Evolutionary conservation across 2,113 vertebrate species (phyloP), one percentile per base, ranked within the genome.

Genomic region (Scalopus aquaticus): DNA sequence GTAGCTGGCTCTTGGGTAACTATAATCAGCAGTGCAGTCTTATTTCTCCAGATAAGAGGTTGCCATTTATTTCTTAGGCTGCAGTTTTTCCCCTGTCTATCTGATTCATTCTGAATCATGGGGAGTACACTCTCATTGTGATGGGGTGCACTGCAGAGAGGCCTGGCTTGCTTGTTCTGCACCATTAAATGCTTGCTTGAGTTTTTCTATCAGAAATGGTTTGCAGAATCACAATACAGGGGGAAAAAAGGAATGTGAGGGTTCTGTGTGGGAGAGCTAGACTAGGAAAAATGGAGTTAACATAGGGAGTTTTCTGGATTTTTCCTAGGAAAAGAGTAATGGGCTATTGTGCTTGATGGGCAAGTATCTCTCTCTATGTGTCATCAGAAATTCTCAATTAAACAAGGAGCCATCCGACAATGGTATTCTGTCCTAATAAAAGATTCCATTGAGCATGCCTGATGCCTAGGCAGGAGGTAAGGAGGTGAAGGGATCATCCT

Each of bases 61-160:
- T 92, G 94, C 88, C 97, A 64, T 97, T 97, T 95, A 95, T 97
- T 98, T 97, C 93, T 96, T 88, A 46, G 72, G 83, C 93, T 94
- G 96, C 83, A 80, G 94, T 93, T 97, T 97, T 37, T n/a, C 86
- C 37, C 90, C 97, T 94, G 92, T 90, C 70, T 60, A 74, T 96
- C 95, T 98, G 98, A 98, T 97, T 98, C 98, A 97, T 94, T 97
- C 96, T 98, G 98, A 98, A 96, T 98, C 98, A 98, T 81, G 96
- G 88, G 90, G 95, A 97, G 93, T 91, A 92, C 37, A 5, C 97
- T 96, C 96, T 98, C 83, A 97, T 88, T 97, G 96, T 95, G 96
- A 97, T 90, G 93, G 96, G 90, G 95, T 88, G 35, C 86, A 91
- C 97, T 97, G 97, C 97, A 95, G 96, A 97, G 95, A 97, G 84